Base-by-base conservation (phyloP, 2,888 invertebrate species). In the Spilarctia lutea region DNA sequence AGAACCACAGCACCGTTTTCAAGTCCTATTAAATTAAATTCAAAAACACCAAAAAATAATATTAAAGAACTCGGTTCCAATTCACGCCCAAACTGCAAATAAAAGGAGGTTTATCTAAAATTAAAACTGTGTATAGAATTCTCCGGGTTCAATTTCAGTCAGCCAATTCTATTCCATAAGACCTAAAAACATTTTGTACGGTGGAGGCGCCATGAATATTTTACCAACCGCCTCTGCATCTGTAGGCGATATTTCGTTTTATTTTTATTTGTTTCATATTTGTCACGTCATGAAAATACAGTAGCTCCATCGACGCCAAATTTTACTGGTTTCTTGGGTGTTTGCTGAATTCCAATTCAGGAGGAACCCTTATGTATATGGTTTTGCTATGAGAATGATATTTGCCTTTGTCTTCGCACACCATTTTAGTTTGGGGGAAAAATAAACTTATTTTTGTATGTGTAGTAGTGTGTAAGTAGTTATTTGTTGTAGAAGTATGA, bases 221-320 rank as follows among this genome's bases (percentile, higher is more conserved):
- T 84, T 81, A 80, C 72, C 35, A 66, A 65, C 39, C 68, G 66
- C 77, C 75, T 81, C 80, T 80, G 78, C 77, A 79, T 75, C 71
- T 77, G 72, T 39, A 48, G 30, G 73, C 68, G 33, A 81, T 83
- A 83, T 79, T 76, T 82, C 81, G 76, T 81, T 87, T 87, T 85
- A 86, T 87, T 88, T 89, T 88, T 88, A 87, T 88, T 87, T 88
- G 82, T 85, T 83, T 86, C 83, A 86, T 90, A 89, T 89, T 90
- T 90, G 90, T 89, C 90, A 90, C 90, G 81, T 89, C 89, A 88
- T 90, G 89, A 87, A 88, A 88, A 85, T 85, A 88, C 85, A 86
- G 85, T 87, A 83, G 33, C 75, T 87, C 79, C 81, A 81, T 83
- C 78, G 78, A 77, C 76, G 81, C 78, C 84, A 87, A 90, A 88